Evolutionary conservation across 2,113 vertebrate species (phyloP).

Genomic region (Peromyscus californicus): DNA sequence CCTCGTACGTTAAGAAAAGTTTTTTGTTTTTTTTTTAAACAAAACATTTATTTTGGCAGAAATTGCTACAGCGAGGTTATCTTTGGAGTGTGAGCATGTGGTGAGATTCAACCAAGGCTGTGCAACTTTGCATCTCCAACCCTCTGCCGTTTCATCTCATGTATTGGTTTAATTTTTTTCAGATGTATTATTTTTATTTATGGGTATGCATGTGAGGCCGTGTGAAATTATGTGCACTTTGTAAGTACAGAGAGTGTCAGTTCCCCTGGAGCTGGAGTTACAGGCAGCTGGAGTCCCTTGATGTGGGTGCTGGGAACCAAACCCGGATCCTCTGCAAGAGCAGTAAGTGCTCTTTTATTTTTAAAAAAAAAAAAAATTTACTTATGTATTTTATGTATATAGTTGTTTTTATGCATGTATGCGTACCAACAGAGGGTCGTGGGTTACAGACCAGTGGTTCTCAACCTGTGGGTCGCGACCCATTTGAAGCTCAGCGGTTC

Average conservation of each 20-base stretch:
- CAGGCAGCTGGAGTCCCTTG: background rate
- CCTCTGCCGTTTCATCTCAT: background rate
- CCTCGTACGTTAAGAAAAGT: background rate
- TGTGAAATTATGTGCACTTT: background rate
- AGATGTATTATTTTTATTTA: background rate
- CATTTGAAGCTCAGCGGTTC: no score
- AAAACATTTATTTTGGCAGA: background rate
- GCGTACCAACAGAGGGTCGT: background rate
- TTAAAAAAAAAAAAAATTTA: background rate
- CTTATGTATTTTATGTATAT: background rate
- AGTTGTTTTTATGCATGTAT: background rate
- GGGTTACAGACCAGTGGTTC: background rate
- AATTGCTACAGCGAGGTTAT: background rate
- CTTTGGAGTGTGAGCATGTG: background rate
- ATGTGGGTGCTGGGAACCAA: background rate
- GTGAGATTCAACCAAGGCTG: background rate
- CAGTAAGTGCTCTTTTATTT: background rate
- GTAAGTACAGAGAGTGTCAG: background rate
- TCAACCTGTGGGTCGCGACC: background rate
- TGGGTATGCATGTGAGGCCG: background rate
- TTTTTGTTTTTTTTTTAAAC: background rate
- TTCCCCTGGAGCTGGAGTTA: background rate
- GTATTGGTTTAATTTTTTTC: background rate
- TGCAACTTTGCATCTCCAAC: background rate
- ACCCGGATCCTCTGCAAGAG: background rate